Base-by-base conservation (phyloP, 2,797 vertebrate species). In the Diceros bicornis region DNA sequence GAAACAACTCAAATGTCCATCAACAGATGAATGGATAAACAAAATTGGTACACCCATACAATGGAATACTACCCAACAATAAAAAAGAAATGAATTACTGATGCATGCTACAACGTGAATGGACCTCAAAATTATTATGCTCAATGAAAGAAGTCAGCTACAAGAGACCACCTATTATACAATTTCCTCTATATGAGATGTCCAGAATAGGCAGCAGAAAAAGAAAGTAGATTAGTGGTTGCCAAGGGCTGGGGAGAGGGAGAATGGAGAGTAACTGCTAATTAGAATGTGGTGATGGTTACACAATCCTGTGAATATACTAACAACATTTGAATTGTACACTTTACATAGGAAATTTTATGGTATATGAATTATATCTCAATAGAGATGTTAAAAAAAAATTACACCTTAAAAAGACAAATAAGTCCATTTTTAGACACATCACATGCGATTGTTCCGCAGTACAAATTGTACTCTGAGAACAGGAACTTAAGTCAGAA, bases 281-380 rank as follows among this genome's bases (percentile, higher is more conserved):
- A 81, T 61, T 69, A 66, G 17, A 77, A 3, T 59, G 25, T 79
- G 57, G 59, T 61, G 52, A 69, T 68, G 7, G 18, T 34, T 69
- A 57, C 18, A 17, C 34, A 92, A 72, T 34, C 89, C 14, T 74
- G 14, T 82, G 61, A 52, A 37, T 61, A 68, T 27, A 88, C 21
- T 89, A 92, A 91, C 85, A 74, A 21, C 6, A 59, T n/a, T 82
- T 82, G 61, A 92, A 64, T 14, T 78, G 23, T 37, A 32, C 50
- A 89, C 25, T 75, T 95, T 93, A 93, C 94, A 14, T 44, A 11
- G 71, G 3, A 8, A 68, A 77, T 82, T 85, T 93, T 89, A 41
- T 61, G 44, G 25, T 23, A 68, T 29, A 1, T 69, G 27, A 78
- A 32, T 72, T 90, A 64, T 72, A 72, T 72, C 25, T 91, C n/a